Conservation (phyloP, 2,888 invertebrate species). For the Germaria angustata region DNA sequence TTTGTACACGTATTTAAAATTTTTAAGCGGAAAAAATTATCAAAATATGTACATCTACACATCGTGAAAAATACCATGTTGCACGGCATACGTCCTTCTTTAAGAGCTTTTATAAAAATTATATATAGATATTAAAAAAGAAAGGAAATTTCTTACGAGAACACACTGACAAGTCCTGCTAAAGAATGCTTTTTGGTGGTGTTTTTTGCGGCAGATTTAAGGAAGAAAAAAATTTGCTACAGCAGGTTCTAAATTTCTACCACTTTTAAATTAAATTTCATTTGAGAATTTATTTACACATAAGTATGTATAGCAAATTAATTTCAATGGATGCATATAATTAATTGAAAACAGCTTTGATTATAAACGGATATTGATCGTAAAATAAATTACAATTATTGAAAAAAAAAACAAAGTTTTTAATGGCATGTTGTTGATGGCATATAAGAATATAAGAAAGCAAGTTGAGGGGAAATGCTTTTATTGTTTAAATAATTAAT, state of each 20-base stretch:
- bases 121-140: too few relatives aligned
- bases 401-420: not conserved
- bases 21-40: too few relatives aligned
- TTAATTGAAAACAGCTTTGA: constrained; percentile 10
- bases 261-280: not conserved
- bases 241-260: not conserved
- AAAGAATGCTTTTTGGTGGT: too few relatives aligned
- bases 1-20: too few relatives aligned
- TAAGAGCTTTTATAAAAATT: too few relatives aligned
- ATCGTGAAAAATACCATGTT: too few relatives aligned
- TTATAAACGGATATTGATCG: too few relatives aligned
- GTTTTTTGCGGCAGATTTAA: constrained; percentile 12
- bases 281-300: not conserved
- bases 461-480: not conserved
- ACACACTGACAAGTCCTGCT: too few relatives aligned
- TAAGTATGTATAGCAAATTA: not conserved
- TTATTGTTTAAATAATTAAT: not conserved
- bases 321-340: not conserved
- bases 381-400: not conserved
- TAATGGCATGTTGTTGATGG: not conserved
- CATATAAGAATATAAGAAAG: too few relatives aligned
- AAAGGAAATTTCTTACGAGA: too few relatives aligned
- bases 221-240: not conserved
- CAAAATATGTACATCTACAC: too few relatives aligned
- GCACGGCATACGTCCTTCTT: too few relatives aligned